Evolutionary conservation across 1,140 invertebrate species (phyloP).

Genomic region (Drosophila cardini): DNA sequence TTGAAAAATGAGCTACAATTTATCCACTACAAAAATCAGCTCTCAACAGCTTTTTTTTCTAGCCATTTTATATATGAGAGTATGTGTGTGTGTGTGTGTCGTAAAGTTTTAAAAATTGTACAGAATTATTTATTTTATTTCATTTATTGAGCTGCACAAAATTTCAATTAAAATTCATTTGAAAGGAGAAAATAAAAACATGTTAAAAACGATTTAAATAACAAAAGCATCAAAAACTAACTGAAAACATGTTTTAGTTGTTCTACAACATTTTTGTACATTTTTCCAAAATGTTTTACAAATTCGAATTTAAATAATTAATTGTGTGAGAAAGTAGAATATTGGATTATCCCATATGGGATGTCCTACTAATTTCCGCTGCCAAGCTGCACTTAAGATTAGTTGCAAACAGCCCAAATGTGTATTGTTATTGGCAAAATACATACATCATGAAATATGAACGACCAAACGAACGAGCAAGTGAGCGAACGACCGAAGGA

Average conservation of each 20-base stretch:
- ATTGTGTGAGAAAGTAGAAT: too few relatives aligned
- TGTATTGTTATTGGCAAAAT: constrained; percentile 57
- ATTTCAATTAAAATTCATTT: too few relatives aligned
- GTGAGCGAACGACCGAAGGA: too few relatives aligned
- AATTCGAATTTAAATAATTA: too few relatives aligned
- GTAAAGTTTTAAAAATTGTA: neutral
- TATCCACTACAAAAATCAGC: constrained; percentile 11
- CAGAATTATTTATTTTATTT: neutral
- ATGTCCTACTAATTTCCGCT: neutral
- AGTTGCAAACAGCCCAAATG: neutral
- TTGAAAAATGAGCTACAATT: constrained; percentile 22
- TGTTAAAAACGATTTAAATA: neutral
- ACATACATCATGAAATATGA: constrained; percentile 75
- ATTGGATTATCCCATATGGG: neutral
- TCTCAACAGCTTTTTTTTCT: constrained; percentile 3
- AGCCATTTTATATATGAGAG: neutral
- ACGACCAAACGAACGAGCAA: constrained; percentile 22
- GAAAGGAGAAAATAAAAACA: neutral
- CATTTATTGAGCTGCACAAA: too few relatives aligned
- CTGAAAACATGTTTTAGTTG: too few relatives aligned
- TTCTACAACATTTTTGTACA: too few relatives aligned
- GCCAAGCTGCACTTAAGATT: constrained; percentile 10
- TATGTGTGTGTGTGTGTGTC: neutral
- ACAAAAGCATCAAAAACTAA: too few relatives aligned
- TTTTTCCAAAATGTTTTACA: too few relatives aligned